Evolutionary conservation across 2,797 vertebrate species (phyloP).

Genomic region (Scolopax bukidnonensis): DNA sequence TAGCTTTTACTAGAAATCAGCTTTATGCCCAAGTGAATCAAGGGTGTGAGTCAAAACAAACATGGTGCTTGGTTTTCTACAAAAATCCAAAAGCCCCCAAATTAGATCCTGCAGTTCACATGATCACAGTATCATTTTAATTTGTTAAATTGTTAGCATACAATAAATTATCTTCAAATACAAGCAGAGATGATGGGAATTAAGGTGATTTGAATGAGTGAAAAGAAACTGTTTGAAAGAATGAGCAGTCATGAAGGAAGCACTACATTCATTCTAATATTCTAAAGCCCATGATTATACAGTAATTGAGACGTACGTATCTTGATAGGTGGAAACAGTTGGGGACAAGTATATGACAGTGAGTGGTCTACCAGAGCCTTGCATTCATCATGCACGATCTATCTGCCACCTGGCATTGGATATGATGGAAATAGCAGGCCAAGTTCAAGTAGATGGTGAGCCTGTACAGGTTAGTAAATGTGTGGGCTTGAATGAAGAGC

Average conservation of each 20-base stretch:
- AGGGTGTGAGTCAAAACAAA: neutral
- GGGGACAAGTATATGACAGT: conserved; percentile 99
- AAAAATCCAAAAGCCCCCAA: neutral
- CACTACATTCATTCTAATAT: neutral
- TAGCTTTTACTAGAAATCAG: neutral
- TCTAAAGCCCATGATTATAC: neutral
- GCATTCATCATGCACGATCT: conserved; percentile 95
- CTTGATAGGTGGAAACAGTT: conserved; percentile 94
- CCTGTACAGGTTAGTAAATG: conserved; percentile 89
- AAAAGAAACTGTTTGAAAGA: neutral
- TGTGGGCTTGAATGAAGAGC: neutral
- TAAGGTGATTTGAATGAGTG: neutral
- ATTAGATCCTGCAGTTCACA: neutral
- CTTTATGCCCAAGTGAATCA: neutral
- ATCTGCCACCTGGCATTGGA: conserved; percentile 96
- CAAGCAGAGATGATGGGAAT: neutral
- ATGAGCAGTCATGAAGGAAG: neutral
- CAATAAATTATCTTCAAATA: neutral
- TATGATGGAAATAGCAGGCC: conserved; percentile 98
- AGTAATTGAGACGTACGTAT: conserved; percentile 33
- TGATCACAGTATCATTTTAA: neutral
- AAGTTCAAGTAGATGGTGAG: conserved; percentile 95
- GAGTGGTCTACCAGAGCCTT: conserved; percentile 96
- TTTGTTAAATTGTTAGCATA: neutral
- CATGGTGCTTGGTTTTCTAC: neutral